Evolutionary conservation across 2,797 vertebrate species (phyloP).

Genomic region (Bryconaethiops microstoma): DNA sequence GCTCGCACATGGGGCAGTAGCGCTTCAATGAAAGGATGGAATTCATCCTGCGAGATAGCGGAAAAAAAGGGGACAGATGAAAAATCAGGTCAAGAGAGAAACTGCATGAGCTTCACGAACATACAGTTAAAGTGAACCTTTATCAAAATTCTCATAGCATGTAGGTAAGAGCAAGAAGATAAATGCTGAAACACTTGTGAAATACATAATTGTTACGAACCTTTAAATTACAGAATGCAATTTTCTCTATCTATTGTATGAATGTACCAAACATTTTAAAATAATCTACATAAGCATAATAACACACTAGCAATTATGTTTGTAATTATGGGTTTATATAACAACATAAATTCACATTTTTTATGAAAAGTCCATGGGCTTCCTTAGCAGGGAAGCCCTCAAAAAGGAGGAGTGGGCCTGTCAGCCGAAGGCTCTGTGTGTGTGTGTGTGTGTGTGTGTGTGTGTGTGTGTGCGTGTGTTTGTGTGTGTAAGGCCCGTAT

Average conservation of each 20-base stretch:
- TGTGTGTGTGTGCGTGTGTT: slow-evolving; percentile 28
- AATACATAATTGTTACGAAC: not conserved
- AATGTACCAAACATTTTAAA: slow-evolving; percentile 24
- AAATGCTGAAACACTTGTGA: not conserved
- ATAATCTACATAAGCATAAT: not conserved
- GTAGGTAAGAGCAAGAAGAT: not conserved
- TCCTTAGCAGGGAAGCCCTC: slow-evolving; percentile 37
- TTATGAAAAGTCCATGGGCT: slow-evolving; percentile 29
- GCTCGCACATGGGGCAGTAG: slow-evolving; percentile 98
- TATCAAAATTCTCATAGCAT: not conserved
- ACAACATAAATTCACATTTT: slow-evolving; percentile 20
- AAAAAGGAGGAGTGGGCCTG: slow-evolving; percentile 41
- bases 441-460: slow-evolving; percentile 46
- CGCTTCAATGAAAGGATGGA: slow-evolving; percentile 99
- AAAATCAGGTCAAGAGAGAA: slow-evolving; percentile 7
- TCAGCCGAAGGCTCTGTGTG: slow-evolving; percentile 30
- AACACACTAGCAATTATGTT: not conserved
- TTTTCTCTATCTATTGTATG: slow-evolving; percentile 12
- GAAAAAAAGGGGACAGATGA: not conserved
- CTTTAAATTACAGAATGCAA: slow-evolving; percentile 5
- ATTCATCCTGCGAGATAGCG: slow-evolving; percentile 83
- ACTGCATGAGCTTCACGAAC: not conserved
- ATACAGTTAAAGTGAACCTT: not conserved
- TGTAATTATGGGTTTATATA: slow-evolving; percentile 15
- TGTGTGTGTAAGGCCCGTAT: slow-evolving; percentile 53